A percentile compares a stretch with the other conserved stretches of the same genome.
These are phyloP conservation scores for Philereme vetulata DNA, from an alignment of 2,888 invertebrate species.

Conservation along the genomic window DNA sequence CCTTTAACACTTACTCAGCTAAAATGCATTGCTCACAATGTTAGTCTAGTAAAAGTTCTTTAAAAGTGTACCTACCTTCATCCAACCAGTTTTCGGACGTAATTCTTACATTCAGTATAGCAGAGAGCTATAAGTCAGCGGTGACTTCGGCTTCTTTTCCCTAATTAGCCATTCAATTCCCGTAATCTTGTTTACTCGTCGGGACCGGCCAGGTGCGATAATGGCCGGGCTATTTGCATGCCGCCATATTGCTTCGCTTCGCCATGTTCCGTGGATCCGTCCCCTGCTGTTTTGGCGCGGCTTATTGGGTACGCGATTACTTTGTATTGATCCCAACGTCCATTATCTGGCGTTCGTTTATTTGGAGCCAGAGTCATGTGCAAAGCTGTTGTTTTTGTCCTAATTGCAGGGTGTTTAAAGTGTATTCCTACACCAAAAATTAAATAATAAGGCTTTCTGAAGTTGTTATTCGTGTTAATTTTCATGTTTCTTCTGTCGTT, in stretches of 20 bases:
- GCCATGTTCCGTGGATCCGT: slow-evolving; percentile 72
- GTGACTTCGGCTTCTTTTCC: slow-evolving; percentile 76
- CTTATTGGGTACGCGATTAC: slow-evolving; percentile 84
- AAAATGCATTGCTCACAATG: too few relatives aligned
- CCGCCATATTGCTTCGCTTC: slow-evolving; percentile 82
- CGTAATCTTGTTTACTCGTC: slow-evolving; percentile 83
- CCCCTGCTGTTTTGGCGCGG: slow-evolving; percentile 79
- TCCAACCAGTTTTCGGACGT: too few relatives aligned
- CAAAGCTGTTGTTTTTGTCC: slow-evolving; percentile 47
- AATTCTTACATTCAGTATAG: slow-evolving; percentile 61
- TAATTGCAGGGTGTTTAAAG: slow-evolving; percentile 15
- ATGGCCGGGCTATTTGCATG: slow-evolving; percentile 83
- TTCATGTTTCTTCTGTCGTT: too few relatives aligned
- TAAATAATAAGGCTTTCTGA: too few relatives aligned
- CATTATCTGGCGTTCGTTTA: slow-evolving; percentile 81
- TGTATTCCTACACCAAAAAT: too few relatives aligned
- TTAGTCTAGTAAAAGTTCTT: too few relatives aligned
- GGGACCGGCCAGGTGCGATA: slow-evolving; percentile 83
- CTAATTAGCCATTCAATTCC: slow-evolving; percentile 84
- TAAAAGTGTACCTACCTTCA: too few relatives aligned
- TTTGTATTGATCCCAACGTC: slow-evolving; percentile 82
- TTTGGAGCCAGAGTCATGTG: slow-evolving; percentile 76
- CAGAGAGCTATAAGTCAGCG: slow-evolving; percentile 77
- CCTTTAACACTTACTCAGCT: too few relatives aligned
- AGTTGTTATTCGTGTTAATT: too few relatives aligned